These are phyloP conservation scores for Pelecanoides urinatrix DNA, from an alignment of 2,113 vertebrate genomes.

Conservation along the genomic window DNA sequence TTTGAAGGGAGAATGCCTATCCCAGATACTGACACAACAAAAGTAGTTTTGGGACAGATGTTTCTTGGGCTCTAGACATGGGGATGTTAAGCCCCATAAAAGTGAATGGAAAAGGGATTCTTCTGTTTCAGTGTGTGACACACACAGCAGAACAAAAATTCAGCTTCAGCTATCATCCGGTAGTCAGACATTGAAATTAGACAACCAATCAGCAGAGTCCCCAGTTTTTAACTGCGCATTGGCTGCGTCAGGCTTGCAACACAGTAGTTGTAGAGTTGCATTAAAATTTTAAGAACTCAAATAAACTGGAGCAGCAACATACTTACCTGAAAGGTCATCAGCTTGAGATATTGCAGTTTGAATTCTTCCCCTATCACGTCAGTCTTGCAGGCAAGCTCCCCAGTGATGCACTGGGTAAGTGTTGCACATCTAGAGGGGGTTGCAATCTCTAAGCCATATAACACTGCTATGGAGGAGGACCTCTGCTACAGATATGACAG, in stretches of 20 bases:
- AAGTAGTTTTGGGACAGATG: background rate
- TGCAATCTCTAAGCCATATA: background rate
- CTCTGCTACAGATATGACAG: background rate
- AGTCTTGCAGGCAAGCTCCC: background rate
- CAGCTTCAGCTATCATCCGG: background rate
- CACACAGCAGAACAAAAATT: background rate
- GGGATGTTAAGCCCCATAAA: background rate
- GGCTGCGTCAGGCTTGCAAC: background rate
- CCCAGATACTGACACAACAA: background rate
- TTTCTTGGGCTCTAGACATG: background rate
- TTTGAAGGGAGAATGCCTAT: background rate
- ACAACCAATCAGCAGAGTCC: background rate
- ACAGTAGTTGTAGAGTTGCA: background rate
- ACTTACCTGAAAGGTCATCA: background rate
- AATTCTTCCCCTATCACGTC: background rate
- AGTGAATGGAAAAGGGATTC: background rate
- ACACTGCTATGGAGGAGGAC: background rate
- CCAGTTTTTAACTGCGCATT: background rate
- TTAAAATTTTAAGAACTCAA: background rate
- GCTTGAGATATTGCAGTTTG: background rate
- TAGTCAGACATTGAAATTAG: background rate
- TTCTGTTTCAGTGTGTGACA: background rate
- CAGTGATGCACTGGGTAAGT: background rate
- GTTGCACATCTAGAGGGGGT: background rate
- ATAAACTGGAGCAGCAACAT: background rate